Percentiles rank a stretch among this genome's conserved stretches.
These are phyloP conservation scores for Digitonthophagus gazella DNA, from an alignment of 2,888 invertebrate species.

Conservation along the genomic window DNA sequence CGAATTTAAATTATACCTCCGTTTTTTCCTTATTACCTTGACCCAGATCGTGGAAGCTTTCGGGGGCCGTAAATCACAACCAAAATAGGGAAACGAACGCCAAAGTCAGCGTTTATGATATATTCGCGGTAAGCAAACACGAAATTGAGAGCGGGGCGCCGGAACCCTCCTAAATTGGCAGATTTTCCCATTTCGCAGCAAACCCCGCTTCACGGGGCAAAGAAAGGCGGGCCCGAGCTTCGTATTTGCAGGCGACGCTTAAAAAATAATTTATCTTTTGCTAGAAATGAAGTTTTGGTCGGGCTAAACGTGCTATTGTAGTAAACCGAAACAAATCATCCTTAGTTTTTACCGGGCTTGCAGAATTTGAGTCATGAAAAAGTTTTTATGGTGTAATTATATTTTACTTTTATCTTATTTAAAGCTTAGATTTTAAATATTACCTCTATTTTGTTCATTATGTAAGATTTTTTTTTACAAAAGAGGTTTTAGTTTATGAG, in stretches of 20 bases:
- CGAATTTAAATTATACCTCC: not conserved
- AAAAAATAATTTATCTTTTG: constrained; percentile 16
- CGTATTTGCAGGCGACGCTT: constrained; percentile 8
- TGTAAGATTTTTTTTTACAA: no score
- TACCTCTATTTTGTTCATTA: no score
- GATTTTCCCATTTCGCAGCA: constrained; percentile 11
- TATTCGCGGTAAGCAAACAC: constrained; percentile 14
- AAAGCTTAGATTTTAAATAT: no score
- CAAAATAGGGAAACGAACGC: constrained; percentile 6
- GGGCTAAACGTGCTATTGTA: not conserved
- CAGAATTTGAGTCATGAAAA: no score
- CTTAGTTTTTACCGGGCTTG: no score
- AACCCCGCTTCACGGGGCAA: constrained; percentile 1
- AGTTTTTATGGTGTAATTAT: no score
- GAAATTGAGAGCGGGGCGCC: constrained; percentile 12
- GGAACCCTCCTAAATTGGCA: constrained; percentile 13
- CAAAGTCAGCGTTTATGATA: constrained; percentile 17
- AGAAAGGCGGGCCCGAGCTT: not conserved
- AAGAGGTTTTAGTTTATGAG: no score
- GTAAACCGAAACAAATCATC: constrained; percentile 5
- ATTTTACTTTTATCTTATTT: no score
- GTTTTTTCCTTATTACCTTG: constrained; percentile 10
- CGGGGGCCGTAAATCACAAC: constrained; percentile 6
- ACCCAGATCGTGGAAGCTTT: not conserved
- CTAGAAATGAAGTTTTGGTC: not conserved